A percentile compares a stretch with the other conserved stretches of the same genome.
These are phyloP conservation scores for Sinocyclocheilus grahami DNA, from an alignment of 2,113 vertebrate species.

Conservation along the genomic window DNA sequence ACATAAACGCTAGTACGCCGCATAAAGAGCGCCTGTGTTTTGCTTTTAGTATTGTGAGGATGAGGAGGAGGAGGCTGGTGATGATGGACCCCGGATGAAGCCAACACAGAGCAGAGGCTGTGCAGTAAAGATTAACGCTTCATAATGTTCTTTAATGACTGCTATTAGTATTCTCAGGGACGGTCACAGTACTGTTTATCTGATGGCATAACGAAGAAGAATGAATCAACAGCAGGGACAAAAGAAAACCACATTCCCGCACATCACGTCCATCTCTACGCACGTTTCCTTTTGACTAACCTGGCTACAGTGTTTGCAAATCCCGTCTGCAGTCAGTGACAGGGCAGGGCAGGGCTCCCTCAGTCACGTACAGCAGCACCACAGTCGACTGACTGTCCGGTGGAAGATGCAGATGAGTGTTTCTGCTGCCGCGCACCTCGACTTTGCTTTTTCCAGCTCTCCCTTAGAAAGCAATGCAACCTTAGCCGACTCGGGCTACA, in stretches of 20 bases:
- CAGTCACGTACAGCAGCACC: not conserved
- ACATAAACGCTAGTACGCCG: not conserved
- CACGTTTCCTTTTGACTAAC: conserved; percentile 28
- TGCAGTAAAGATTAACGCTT: not conserved
- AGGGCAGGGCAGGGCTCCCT: conserved; percentile 9
- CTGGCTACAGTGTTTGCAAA: conserved; percentile 14
- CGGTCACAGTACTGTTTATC: not conserved
- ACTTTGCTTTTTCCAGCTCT: conserved; percentile 21
- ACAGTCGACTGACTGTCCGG: conserved; percentile 16
- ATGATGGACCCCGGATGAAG: conserved; percentile 5
- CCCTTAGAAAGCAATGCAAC: not conserved
- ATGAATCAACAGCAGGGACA: conserved; percentile 4
- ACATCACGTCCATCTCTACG: not conserved
- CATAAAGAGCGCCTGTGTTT: conserved; percentile 17
- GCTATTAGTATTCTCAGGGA: not conserved
- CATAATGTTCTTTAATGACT: not conserved
- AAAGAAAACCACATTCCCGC: conserved; percentile 22
- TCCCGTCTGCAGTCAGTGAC: conserved; percentile 13
- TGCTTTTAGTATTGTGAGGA: conserved; percentile 10
- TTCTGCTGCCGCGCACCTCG: conserved; percentile 55
- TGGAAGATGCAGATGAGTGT: conserved; percentile 19
- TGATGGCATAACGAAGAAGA: not conserved
- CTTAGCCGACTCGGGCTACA: no score
- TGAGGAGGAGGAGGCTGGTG: not conserved
- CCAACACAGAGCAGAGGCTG: not conserved